Base-by-base conservation (phyloP, 2,113 vertebrate species). In the Nothoprocta pentlandii region DNA sequence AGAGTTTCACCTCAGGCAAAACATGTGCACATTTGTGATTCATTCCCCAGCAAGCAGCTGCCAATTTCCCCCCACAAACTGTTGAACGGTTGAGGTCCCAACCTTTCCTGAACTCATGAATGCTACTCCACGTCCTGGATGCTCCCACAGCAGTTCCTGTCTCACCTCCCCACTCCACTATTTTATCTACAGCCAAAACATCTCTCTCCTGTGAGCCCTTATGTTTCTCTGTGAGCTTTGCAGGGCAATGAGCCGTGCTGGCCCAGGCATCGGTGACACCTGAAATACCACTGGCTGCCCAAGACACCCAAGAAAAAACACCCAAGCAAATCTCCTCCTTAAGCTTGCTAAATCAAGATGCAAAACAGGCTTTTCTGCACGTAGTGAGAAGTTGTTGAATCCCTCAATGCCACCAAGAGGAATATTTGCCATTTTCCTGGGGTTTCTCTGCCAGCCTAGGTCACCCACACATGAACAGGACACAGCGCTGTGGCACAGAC, bases 1-100 rank as follows among this genome's bases (percentile, higher is more conserved):
- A 1, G 47, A 8, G 83, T 95, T 80, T 53, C 92, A 96, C 95
- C 92, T 66, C 76, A 0, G 94, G 96, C 93, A n/a, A 93, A 94
- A 95, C 93, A 87, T 87, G 90, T 95, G 94, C 85, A 30, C 46
- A 0, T 56, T 73, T 75, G 85, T 95, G 92, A 92, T 63, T 95
- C 87, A 90, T 41, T 53, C 56, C 51, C 0, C 4, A 3, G 56
- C 28, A 0, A 16, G 0, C 0, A 1, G 62, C 87, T 93, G 96
- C 91, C 95, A 96, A 81, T 30, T 90, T 71, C 5, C 44, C 87
- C 75, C 75, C n/a, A 74, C 79, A 83, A 96, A 71, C 10, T 1
- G 11, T 26, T 1, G 36, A 84, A 90, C 64, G 75, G 71, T 30
- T 88, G 95, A 0, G 12, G 82, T 86, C 94, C 83, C 94, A 74